A percentile compares a stretch with the other conserved stretches of the same genome.
Conservation (phyloP, 2,113 vertebrate species). For the Triplophysa dalaica region DNA sequence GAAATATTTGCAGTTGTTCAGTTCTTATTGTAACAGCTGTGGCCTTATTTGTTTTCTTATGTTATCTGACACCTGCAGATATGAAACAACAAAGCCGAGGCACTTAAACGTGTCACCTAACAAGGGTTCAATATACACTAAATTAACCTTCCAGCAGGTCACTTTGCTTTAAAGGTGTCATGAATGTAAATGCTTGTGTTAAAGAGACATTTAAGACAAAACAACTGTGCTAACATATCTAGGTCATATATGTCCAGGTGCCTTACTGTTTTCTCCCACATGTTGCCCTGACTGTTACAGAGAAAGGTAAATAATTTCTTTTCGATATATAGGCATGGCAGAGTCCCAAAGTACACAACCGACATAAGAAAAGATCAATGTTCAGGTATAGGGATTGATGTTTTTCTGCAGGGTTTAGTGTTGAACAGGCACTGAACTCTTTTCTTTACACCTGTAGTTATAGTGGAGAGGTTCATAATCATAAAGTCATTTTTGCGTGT, state of each 20-base stretch:
- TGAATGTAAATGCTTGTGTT: too few species aligned
- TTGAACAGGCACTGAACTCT: not conserved
- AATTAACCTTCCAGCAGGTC: too few species aligned
- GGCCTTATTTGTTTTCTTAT: too few species aligned
- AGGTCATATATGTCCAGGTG: not conserved
- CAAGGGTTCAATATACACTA: too few species aligned
- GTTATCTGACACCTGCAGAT: too few species aligned
- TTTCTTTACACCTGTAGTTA: not conserved
- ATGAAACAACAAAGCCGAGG: too few species aligned
- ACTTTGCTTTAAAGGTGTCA: too few species aligned
- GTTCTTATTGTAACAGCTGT: too few species aligned
- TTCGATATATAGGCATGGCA: constrained; percentile 39
- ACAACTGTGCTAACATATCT: not conserved
- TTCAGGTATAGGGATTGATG: constrained; percentile 6
- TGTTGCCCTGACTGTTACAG: not conserved
- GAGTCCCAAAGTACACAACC: constrained; percentile 42
- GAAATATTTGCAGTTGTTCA: too few species aligned
- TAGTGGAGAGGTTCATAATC: not conserved
- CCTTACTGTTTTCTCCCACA: constrained; percentile 3
- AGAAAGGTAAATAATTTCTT: constrained; percentile 48
- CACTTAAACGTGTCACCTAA: too few species aligned
- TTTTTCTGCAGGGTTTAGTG: not conserved
- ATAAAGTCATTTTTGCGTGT: not conserved
- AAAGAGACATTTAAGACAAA: not conserved
- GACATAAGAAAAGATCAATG: constrained; percentile 39